Conservation (phyloP, 2,113 vertebrate species). For the Phocoena phocoena region DNA sequence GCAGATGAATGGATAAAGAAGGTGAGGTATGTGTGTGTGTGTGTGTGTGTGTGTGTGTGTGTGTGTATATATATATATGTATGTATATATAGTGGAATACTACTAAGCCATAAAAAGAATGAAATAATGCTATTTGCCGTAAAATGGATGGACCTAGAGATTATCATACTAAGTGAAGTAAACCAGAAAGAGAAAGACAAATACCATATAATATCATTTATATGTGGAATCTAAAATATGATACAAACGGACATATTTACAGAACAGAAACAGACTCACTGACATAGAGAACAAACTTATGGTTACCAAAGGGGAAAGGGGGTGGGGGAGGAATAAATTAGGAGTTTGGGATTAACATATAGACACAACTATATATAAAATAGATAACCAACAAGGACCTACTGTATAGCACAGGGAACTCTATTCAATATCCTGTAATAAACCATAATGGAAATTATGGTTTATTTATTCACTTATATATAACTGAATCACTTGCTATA, state of each 20-base stretch:
- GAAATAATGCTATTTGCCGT: background rate
- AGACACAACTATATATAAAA: too few relatives aligned
- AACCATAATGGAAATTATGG: background rate
- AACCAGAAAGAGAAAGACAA: background rate
- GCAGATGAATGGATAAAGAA: background rate
- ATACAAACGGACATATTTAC: background rate
- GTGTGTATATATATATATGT: rapidly evolving
- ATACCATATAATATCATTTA: background rate
- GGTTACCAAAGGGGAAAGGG: background rate
- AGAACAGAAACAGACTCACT: background rate
- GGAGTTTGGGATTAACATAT: background rate
- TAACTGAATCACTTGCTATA: background rate
- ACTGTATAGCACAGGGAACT: too few relatives aligned
- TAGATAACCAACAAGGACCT: too few relatives aligned
- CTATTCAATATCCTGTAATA: background rate
- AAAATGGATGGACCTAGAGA: background rate
- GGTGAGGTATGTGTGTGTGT: too few relatives aligned
- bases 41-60: too few relatives aligned
- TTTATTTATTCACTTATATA: background rate
- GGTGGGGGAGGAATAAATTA: background rate
- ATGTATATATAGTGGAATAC: background rate
- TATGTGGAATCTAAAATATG: background rate
- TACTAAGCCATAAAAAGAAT: background rate
- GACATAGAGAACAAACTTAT: background rate
- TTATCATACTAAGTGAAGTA: background rate